Evolutionary conservation across 2,888 invertebrate species (phyloP).

Genomic region (Tillus elongatus): DNA sequence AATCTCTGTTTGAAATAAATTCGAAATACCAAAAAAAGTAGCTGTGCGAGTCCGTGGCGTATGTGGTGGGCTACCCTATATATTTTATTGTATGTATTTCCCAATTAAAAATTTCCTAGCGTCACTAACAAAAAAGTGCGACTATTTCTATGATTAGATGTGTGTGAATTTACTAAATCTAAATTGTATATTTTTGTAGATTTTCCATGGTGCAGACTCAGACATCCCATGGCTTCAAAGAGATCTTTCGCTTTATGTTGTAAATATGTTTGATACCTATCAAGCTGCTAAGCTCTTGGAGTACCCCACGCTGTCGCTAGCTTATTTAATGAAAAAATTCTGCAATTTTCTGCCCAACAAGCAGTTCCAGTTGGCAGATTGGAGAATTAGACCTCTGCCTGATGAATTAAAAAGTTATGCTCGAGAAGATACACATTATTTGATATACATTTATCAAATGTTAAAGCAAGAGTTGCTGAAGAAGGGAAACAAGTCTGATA

Average conservation of each 20-base stretch:
- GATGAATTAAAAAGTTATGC: conserved; percentile 76
- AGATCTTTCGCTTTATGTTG: conserved; percentile 89
- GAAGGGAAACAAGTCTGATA: conserved; percentile 49
- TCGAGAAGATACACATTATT: conserved; percentile 87
- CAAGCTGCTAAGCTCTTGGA: conserved; percentile 72
- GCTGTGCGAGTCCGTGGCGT: too few relatives aligned
- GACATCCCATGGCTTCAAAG: conserved; percentile 93
- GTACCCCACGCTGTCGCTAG: conserved; percentile 62
- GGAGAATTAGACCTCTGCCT: conserved; percentile 86
- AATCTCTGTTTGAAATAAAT: too few relatives aligned
- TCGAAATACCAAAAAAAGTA: too few relatives aligned
- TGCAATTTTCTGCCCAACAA: conserved; percentile 78
- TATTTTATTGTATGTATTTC: too few relatives aligned
- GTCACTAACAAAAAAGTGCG: too few relatives aligned
- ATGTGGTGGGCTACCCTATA: too few relatives aligned
- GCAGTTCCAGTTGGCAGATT: conserved; percentile 87
- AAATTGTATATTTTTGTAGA: conserved; percentile 34
- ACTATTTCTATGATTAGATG: too few relatives aligned
- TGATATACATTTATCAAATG: conserved; percentile 79
- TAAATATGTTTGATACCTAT: conserved; percentile 95
- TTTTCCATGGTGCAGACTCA: conserved; percentile 83
- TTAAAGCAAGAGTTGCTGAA: conserved; percentile 67
- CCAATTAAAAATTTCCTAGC: too few relatives aligned
- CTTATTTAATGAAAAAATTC: conserved; percentile 68
- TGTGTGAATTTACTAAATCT: not conserved